Base-by-base conservation (phyloP, 2,888 invertebrate species). In the Tillus elongatus region DNA sequence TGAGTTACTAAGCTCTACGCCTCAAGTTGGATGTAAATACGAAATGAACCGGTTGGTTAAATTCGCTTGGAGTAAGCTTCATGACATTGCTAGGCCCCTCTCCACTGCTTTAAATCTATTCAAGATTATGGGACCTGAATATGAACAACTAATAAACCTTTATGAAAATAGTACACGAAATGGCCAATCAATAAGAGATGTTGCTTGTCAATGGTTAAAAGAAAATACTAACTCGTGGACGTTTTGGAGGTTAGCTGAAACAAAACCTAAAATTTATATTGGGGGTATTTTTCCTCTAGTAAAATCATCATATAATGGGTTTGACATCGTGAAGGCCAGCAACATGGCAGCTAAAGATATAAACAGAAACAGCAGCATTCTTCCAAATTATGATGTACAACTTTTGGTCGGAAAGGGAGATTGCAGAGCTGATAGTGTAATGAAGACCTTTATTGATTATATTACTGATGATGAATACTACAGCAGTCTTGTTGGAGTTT, bases 391-490 rank as follows among this genome's bases (percentile, higher is more conserved):
- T 53, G 62, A 71, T 9, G 54, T 87, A 11, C 59, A 68, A 27
- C 53, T 85, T 39, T 47, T 72, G 6, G 65, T 68, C 1, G 68
- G 70, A 30, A 75, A 85, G 52, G 83, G 82, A 0, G 71, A 77
- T 45, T 87, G 86, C 56, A 71, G 73, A 38, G 67, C 83, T 0
- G 84, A 85, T 53, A 69, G 73, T 45, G 85, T 82, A 1, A 78
- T 86, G 77, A 80, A 77, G 45, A 69, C 74, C 1, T 84, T 85
- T 57, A 82, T 86, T 37, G 75, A 81, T 43, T 81, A 77, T 54
- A 74, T 81, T 36, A 67, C 72, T 4, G 63, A 67, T 33, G 63
- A 67, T 35, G 66, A 69, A 36, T 60, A 68, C 27, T 73, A 74
- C 44, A 60, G 68, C 24, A 72, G 73, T 33, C 63, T 85, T 41